Percentiles rank a stretch among this genome's conserved stretches.
phyloP scores from a whole-genome alignment of 1,140 invertebrate genomes.

The Pseudachorutes palmiensis region DNA sequence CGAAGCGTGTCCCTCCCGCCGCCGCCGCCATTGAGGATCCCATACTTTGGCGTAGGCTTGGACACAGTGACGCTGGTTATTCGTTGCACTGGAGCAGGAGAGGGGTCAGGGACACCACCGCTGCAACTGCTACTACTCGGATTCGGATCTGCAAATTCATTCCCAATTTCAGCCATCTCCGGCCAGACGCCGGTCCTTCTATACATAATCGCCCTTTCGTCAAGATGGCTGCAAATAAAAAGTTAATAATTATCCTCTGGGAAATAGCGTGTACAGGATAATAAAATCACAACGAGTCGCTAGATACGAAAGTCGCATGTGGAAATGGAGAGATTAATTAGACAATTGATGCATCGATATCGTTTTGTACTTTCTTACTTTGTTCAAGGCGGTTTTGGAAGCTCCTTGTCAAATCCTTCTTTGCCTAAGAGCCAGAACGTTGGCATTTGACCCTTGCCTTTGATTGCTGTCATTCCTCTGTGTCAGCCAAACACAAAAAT shows the following conservation, averaged over 20 bases:
- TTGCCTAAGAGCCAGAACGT: conserved; percentile 86
- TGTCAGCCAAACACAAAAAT: neutral
- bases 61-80: neutral
- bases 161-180: neutral
- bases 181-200: conserved; percentile 31
- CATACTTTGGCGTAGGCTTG: conserved; percentile 11
- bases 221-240: conserved; percentile 21
- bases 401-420: conserved; percentile 73
- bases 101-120: neutral
- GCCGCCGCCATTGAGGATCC: conserved; percentile 8
- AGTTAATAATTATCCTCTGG: neutral
- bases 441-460: conserved; percentile 80
- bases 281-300: conserved; percentile 2
- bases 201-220: conserved; percentile 32
- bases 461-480: conserved; percentile 70
- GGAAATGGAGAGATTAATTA: conserved; percentile 2
- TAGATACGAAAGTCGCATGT: neutral
- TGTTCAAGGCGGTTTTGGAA: conserved; percentile 67
- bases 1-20: conserved; percentile 15
- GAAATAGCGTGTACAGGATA: neutral
- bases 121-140: neutral
- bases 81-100: neutral
- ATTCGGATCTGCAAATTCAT: conserved; percentile 4
- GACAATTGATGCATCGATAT: neutral
- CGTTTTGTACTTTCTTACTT: conserved; percentile 51